phyloP scores from a whole-genome alignment of 2,888 invertebrate genomes.

The Stenotaenia linearis region DNA sequence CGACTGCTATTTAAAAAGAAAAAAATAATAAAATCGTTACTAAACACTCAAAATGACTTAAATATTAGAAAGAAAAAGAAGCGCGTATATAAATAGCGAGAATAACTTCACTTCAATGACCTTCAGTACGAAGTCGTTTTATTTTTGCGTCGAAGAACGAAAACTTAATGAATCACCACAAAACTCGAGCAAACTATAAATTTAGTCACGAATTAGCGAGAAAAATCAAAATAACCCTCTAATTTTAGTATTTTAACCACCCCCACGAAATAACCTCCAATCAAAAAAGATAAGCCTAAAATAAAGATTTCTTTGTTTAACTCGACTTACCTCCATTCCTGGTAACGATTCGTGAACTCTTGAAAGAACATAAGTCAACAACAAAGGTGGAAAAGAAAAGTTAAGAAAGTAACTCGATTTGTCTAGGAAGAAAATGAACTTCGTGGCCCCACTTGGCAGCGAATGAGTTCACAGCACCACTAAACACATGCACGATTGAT shows the following conservation, averaged over 20 bases:
- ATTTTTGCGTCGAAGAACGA: not conserved
- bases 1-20: conserved; percentile 44
- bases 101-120: not conserved
- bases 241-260: too few species aligned
- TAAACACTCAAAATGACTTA: conserved; percentile 39
- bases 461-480: conserved; percentile 15
- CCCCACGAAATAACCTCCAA: not conserved
- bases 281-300: not conserved
- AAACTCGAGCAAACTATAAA: not conserved
- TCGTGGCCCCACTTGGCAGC: not conserved
- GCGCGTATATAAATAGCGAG: not conserved
- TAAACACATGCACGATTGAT: conserved; percentile 17
- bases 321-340: conserved; percentile 35
- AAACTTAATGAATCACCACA: not conserved
- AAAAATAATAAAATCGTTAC: not conserved
- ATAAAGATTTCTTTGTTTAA: not conserved
- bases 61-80: not conserved
- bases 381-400: not conserved
- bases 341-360: conserved; percentile 35
- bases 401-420: not conserved
- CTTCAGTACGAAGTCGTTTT: not conserved
- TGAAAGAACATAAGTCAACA: conserved; percentile 31
- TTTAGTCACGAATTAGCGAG: not conserved
- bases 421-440: not conserved
- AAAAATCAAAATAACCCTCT: not conserved